Percentiles rank a stretch among this genome's conserved stretches.
Evolutionary conservation across 2,113 vertebrate species (phyloP).

Genomic region (Hydrochoerus hydrochaeris): DNA sequence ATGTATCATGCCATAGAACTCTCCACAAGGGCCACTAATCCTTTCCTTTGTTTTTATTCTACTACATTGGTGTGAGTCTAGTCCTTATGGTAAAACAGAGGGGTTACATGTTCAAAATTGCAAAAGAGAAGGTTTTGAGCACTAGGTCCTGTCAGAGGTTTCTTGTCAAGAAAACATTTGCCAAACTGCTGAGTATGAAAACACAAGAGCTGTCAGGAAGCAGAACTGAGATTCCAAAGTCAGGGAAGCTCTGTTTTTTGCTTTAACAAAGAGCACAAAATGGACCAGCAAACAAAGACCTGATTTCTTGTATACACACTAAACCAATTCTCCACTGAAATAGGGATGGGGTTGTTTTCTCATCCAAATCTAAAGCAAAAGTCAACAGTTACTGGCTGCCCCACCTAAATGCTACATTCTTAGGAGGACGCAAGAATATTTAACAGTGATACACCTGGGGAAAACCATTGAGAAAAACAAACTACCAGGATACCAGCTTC

Average conservation of each 20-base stretch:
- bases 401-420: not conserved
- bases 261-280: not conserved
- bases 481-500: not conserved
- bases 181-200: not conserved
- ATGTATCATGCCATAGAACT: not conserved
- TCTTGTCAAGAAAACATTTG: not conserved
- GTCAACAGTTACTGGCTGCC: not conserved
- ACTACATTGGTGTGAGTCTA: not conserved
- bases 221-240: not conserved
- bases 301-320: not conserved
- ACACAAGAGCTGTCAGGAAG: not conserved
- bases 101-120: not conserved
- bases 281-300: not conserved
- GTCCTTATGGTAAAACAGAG: not conserved
- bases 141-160: not conserved
- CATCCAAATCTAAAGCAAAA: not conserved
- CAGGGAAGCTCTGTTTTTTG: not conserved
- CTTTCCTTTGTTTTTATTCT: not conserved
- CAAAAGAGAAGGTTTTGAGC: not conserved
- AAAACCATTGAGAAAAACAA: not conserved
- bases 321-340: slow-evolving; percentile 27
- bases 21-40: not conserved
- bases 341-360: not conserved
- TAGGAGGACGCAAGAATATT: not conserved
- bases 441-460: not conserved